phyloP scores from a whole-genome alignment of 2,797 vertebrate species.

The Chiloscyllium punctatum region DNA sequence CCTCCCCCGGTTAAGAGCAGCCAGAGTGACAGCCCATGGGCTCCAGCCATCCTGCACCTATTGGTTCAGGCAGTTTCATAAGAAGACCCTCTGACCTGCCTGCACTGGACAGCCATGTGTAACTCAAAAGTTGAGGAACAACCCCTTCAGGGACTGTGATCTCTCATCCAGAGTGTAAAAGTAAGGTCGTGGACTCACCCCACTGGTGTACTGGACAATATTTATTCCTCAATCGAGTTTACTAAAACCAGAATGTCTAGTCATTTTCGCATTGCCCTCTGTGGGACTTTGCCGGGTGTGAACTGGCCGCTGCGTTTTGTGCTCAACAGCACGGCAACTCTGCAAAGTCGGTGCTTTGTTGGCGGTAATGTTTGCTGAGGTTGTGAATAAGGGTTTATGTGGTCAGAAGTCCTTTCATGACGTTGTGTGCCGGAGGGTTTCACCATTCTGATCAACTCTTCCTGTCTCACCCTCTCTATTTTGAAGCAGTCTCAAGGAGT shows the following conservation, averaged over 20 bases:
- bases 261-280: background rate
- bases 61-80: too few species aligned
- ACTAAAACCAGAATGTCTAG: background rate
- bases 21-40: background rate
- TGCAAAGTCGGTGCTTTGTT: background rate
- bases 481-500: conserved; percentile 58
- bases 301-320: background rate
- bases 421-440: background rate
- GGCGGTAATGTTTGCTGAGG: background rate
- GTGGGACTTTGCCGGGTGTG: background rate
- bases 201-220: background rate
- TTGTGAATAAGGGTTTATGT: background rate
- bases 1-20: background rate
- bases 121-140: background rate
- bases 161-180: background rate
- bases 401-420: background rate
- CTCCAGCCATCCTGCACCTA: background rate
- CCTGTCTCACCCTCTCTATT: background rate
- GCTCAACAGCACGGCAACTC: too few species aligned
- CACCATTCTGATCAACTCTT: background rate
- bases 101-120: background rate
- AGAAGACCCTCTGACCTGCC: background rate
- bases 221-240: background rate
- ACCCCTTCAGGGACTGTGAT: background rate
- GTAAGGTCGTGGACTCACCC: background rate